These are phyloP conservation scores for Macrobrachium nipponense DNA, from an alignment of 1,140 invertebrate species.

Conservation along the genomic window DNA sequence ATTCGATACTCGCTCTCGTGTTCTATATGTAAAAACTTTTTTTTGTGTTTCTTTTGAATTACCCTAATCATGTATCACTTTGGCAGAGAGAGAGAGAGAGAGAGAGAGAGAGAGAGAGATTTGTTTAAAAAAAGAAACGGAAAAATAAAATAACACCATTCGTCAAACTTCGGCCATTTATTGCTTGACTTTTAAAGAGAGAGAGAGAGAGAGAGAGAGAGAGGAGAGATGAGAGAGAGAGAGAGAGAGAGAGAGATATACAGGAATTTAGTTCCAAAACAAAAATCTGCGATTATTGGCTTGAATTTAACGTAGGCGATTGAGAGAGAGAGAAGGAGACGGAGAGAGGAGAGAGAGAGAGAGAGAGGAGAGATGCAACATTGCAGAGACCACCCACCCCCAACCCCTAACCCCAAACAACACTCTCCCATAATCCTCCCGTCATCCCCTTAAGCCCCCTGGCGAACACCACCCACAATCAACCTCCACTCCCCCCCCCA, in stretches of 20 bases:
- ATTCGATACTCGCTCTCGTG: background rate
- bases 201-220: conserved; percentile 16
- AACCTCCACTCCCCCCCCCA: no score
- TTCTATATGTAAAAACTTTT: background rate
- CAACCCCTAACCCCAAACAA: no score
- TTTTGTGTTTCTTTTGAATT: background rate
- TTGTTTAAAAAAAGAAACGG: no score
- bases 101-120: conserved; percentile 28
- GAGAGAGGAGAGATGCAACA: conserved; percentile 31
- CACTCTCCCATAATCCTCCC: background rate
- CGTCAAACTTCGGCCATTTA: no score
- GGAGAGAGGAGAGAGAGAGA: conserved; percentile 43
- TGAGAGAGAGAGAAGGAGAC: conserved; percentile 28
- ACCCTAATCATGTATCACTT: background rate
- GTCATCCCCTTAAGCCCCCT: background rate
- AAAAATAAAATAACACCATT: no score
- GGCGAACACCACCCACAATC: no score
- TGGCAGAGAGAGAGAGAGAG: conserved; percentile 10
- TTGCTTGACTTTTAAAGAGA: background rate
- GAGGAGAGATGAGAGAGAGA: conserved; percentile 19
- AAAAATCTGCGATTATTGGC: no score
- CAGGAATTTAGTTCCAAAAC: no score
- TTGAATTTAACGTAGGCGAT: no score
- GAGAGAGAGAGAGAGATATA: conserved; percentile 2
- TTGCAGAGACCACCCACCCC: background rate